phyloP scores from a whole-genome alignment of 2,888 invertebrate genomes.

The Metacarcinus magister region DNA sequence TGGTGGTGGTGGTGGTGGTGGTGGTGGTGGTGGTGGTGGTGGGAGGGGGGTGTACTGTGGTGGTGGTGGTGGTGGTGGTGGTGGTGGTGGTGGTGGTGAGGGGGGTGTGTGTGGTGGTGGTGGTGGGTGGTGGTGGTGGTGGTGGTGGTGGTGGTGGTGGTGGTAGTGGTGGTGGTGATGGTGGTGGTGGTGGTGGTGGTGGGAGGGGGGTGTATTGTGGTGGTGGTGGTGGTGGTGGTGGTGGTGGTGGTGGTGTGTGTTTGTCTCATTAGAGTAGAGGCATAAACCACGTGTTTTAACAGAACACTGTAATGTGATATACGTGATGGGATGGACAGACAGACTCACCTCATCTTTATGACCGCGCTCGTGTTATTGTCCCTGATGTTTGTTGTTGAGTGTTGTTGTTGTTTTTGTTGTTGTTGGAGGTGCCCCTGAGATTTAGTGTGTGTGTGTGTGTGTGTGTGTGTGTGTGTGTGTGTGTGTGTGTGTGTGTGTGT shows the following conservation, averaged over 20 bases:
- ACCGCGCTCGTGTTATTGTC: not conserved
- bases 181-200: not conserved
- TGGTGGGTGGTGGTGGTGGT: not conserved
- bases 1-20: not conserved
- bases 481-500: no score
- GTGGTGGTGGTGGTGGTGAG: not conserved
- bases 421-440: not conserved
- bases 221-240: not conserved
- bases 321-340: not conserved
- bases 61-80: not conserved
- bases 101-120: not conserved
- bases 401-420: not conserved
- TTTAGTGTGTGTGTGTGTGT: conserved; percentile 3
- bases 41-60: not conserved
- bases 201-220: not conserved
- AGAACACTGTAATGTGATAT: not conserved
- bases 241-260: not conserved
- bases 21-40: not conserved
- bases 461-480: not conserved
- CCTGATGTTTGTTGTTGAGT: not conserved
- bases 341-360: not conserved
- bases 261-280: not conserved
- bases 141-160: not conserved
- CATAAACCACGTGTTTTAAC: conserved; percentile 1
- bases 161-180: not conserved